Percentiles rank a stretch among this genome's conserved stretches.
Conservation (phyloP, 1,140 invertebrate species). For the Pectinophora gossypiella region DNA sequence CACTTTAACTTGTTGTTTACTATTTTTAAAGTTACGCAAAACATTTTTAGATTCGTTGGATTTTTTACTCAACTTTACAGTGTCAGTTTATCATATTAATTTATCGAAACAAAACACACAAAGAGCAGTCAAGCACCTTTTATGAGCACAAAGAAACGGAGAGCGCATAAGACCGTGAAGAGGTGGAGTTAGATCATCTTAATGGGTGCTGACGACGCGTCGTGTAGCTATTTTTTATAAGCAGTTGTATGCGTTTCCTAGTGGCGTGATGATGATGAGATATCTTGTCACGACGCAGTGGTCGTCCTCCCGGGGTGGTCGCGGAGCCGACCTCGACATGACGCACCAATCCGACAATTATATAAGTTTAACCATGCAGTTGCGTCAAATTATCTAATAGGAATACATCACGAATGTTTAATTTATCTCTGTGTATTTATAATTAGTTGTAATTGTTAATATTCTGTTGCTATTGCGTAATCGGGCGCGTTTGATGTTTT, state of each 20-base stretch:
- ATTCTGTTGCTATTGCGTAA: no score
- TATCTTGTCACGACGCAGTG: slow-evolving; percentile 24
- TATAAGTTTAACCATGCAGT: slow-evolving; percentile 7
- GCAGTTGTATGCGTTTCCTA: slow-evolving; percentile 14
- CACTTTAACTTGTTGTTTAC: no score
- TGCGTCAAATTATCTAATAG: slow-evolving; percentile 13
- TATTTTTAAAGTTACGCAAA: no score
- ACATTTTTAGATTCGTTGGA: no score
- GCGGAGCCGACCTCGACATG: slow-evolving; percentile 33
- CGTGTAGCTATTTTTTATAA: background rate
- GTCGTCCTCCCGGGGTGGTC: slow-evolving; percentile 17
- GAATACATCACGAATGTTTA: slow-evolving; percentile 2
- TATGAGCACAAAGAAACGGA: background rate
- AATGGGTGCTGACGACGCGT: slow-evolving; percentile 2
- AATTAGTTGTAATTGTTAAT: no score
- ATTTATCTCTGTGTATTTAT: background rate
- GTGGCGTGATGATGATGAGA: slow-evolving; percentile 14
- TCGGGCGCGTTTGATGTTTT: no score
- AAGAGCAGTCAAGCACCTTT: background rate
- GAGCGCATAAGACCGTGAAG: background rate
- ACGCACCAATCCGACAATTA: slow-evolving; percentile 14
- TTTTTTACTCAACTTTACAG: no score
- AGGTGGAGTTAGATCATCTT: background rate
- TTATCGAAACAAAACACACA: background rate
- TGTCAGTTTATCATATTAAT: background rate